phyloP scores from a whole-genome alignment of 1,140 invertebrate genomes.

The Drosophila mauritiana region DNA sequence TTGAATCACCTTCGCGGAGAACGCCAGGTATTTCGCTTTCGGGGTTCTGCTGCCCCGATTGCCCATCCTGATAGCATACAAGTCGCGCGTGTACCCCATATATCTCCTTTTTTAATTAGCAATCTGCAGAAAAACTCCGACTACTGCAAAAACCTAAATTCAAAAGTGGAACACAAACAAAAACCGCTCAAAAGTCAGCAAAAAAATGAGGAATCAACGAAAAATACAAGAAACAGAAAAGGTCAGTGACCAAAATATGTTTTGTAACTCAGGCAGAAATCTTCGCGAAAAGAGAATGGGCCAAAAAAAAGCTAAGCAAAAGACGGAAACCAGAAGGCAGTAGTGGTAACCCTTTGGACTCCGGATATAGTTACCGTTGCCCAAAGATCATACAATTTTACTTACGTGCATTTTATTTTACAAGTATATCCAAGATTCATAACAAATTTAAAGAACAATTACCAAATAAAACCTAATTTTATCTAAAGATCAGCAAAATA shows the following conservation, averaged over 20 bases:
- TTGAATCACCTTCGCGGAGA: slow-evolving; percentile 61
- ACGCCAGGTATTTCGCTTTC: slow-evolving; percentile 22
- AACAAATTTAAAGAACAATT: not conserved
- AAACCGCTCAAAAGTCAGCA: slow-evolving; percentile 47
- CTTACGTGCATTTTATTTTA: too few species aligned
- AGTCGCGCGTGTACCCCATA: slow-evolving; percentile 23
- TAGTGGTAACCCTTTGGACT: slow-evolving; percentile 42
- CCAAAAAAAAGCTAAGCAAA: slow-evolving; percentile 37
- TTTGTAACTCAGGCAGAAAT: slow-evolving; percentile 58
- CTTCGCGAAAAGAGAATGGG: slow-evolving; percentile 58
- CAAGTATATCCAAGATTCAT: too few species aligned
- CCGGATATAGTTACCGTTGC: slow-evolving; percentile 38
- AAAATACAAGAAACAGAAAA: slow-evolving; percentile 55
- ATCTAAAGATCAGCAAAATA: too few species aligned
- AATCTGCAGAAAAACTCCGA: slow-evolving; percentile 46
- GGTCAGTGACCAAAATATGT: slow-evolving; percentile 69
- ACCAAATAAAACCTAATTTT: not conserved
- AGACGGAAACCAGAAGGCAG: slow-evolving; percentile 26
- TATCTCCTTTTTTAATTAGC: slow-evolving; percentile 56
- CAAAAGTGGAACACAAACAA: slow-evolving; percentile 63
- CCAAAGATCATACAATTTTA: not conserved
- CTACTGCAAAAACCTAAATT: slow-evolving; percentile 61
- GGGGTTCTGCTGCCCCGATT: slow-evolving; percentile 36
- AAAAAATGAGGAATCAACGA: slow-evolving; percentile 42
- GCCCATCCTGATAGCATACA: slow-evolving; percentile 43